Evolutionary conservation across 92 coral and sea anemone species (phyloP).

Genomic region (Epizoanthus ramosus): DNA sequence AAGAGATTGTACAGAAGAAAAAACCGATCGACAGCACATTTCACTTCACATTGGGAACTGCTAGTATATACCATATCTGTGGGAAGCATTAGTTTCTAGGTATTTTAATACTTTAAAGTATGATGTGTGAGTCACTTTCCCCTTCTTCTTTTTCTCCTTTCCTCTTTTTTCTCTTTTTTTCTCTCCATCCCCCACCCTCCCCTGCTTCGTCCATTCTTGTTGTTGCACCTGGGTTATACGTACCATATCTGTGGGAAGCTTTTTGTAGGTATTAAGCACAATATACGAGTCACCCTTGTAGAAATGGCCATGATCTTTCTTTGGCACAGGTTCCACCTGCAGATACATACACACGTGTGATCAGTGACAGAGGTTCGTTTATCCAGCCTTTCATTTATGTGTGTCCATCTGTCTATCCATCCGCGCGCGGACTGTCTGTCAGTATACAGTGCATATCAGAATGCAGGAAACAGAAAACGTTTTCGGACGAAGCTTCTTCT

Average conservation of each 20-base stretch:
- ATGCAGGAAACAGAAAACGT: no score
- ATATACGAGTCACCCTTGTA: constrained; percentile 40
- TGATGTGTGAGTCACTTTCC: background rate
- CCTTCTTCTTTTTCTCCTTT: background rate
- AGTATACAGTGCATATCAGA: no score
- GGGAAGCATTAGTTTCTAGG: no score
- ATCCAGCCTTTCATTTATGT: background rate
- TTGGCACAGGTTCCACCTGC: constrained; percentile 18
- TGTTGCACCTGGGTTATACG: background rate
- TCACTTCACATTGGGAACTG: no score
- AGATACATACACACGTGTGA: background rate
- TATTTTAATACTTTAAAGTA: no score
- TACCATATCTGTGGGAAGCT: constrained; percentile 20
- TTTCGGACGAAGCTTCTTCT: no score
- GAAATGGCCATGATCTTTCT: constrained; percentile 25
- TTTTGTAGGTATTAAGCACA: constrained; percentile 28
- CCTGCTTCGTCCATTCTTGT: no score
- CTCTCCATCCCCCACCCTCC: no score
- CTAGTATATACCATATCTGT: no score
- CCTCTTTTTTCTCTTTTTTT: background rate
- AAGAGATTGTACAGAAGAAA: no score
- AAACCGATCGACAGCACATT: no score
- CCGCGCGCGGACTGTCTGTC: background rate
- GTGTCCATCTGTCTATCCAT: background rate
- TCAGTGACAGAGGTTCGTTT: background rate